Evolutionary conservation across 2,888 invertebrate species (phyloP).

Genomic region (Choristoneura rosaceana): DNA sequence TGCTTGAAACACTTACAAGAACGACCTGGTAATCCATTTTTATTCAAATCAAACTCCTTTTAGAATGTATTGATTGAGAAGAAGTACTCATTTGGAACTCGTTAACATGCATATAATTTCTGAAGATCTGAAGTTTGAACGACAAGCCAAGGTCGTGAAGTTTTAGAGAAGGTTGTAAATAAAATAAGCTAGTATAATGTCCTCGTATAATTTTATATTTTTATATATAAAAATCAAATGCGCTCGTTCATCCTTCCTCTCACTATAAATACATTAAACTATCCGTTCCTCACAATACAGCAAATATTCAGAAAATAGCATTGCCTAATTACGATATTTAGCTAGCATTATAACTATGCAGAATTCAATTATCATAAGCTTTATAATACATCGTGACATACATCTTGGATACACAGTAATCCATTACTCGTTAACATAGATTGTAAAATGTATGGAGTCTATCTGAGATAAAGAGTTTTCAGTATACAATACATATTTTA

Average conservation of each 20-base stretch:
- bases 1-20: no score
- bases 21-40: no score
- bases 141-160: background rate
- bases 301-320: constrained; percentile 84
- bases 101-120: background rate
- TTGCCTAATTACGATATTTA: constrained; percentile 82
- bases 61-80: no score
- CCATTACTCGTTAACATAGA: constrained; percentile 58
- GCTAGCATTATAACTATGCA: constrained; percentile 80
- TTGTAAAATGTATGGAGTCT: constrained; percentile 53
- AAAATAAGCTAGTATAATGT: constrained; percentile 55
- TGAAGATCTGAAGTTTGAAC: background rate
- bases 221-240: constrained; percentile 81
- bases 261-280: constrained; percentile 79
- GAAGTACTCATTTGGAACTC: background rate
- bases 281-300: constrained; percentile 73
- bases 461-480: constrained; percentile 53
- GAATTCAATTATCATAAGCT: constrained; percentile 74
- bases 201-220: constrained; percentile 82
- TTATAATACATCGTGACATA: constrained; percentile 77
- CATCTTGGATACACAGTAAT: constrained; percentile 60
- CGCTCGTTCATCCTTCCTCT: constrained; percentile 77
- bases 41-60: no score
- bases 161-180: constrained; percentile 40
- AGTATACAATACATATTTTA: constrained; percentile 77